Conservation (phyloP, 1,140 invertebrate species). For the Batillaria attramentaria region DNA sequence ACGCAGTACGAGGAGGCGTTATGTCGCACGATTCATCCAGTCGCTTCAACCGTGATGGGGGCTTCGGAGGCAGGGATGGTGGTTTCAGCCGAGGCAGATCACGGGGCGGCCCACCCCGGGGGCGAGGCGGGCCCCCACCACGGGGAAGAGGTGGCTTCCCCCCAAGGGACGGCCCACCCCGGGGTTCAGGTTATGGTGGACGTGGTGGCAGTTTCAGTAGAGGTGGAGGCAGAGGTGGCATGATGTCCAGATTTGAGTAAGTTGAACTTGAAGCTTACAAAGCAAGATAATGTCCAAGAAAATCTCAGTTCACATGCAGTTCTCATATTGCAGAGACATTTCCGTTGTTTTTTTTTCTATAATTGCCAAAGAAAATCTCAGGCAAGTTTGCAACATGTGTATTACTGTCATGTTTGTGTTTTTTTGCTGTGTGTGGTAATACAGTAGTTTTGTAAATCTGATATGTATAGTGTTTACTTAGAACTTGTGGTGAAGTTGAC, state of each 20-base stretch:
- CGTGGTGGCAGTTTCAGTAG: constrained; percentile 21
- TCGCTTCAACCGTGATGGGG: constrained; percentile 21
- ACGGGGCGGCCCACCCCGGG: constrained; percentile 7
- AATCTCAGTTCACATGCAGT: too few species aligned
- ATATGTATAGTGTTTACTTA: too few species aligned
- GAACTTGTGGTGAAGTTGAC: too few species aligned
- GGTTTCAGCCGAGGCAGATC: constrained; percentile 23
- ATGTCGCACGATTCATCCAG: constrained; percentile 4
- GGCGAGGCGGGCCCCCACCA: constrained; percentile 14
- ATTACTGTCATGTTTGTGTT: too few species aligned
- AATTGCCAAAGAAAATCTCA: too few species aligned
- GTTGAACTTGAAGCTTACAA: too few species aligned
- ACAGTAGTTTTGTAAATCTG: too few species aligned
- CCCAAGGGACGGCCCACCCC: constrained; percentile 21
- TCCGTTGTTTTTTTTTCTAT: too few species aligned
- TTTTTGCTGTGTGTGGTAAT: too few species aligned
- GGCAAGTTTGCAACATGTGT: too few species aligned
- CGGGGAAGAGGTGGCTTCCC: constrained; percentile 26
- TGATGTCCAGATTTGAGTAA: constrained; percentile 34
- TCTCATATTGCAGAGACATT: too few species aligned
- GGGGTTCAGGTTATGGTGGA: constrained; percentile 21
- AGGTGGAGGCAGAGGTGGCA: constrained; percentile 18
- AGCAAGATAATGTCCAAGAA: too few species aligned
- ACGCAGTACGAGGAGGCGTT: constrained; percentile 22
- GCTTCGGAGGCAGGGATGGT: constrained; percentile 17